A percentile compares a stretch with the other conserved stretches of the same genome.
Conservation (phyloP, 2,888 invertebrate genomes). For the Odontocerum albicorne region DNA sequence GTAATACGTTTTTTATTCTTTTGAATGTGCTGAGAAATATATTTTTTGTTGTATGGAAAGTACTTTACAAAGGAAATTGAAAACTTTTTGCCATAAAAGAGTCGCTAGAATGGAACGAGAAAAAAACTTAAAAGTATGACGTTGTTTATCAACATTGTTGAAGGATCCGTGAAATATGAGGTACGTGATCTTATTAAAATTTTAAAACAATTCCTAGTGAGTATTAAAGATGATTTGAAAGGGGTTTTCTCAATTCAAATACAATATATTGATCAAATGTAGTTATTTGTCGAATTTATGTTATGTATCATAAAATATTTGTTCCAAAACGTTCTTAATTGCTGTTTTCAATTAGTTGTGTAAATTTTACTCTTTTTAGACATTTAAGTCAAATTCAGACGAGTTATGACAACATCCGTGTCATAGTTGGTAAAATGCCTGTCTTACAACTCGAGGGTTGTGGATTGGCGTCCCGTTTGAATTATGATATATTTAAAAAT, state of each 20-base stretch:
- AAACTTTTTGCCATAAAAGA: constrained; percentile 30
- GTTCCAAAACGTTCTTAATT: too few relatives aligned
- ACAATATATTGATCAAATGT: too few relatives aligned
- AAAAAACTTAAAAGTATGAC: constrained; percentile 24
- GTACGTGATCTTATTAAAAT: constrained; percentile 27
- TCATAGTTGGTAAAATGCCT: too few relatives aligned
- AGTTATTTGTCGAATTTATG: not conserved
- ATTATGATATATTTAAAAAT: too few relatives aligned
- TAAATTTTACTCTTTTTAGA: too few relatives aligned
- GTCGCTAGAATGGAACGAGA: constrained; percentile 9
- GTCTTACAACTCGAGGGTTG: too few relatives aligned
- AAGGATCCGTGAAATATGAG: constrained; percentile 17
- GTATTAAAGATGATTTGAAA: constrained; percentile 14
- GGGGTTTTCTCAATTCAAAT: too few relatives aligned
- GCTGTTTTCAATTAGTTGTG: too few relatives aligned
- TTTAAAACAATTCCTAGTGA: constrained; percentile 11
- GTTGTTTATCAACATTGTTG: constrained; percentile 29
- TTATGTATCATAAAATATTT: not conserved
- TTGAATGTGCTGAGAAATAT: constrained; percentile 13
- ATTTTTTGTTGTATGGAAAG: constrained; percentile 11
- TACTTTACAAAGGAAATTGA: constrained; percentile 25
- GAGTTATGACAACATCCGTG: too few relatives aligned
- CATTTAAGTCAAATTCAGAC: too few relatives aligned
- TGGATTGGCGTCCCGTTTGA: too few relatives aligned
- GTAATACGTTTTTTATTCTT: constrained; percentile 8